A percentile compares a stretch with the other conserved stretches of the same genome.
Evolutionary conservation across 2,888 invertebrate genomes (phyloP).

Genomic region (Lottia gigantea): DNA sequence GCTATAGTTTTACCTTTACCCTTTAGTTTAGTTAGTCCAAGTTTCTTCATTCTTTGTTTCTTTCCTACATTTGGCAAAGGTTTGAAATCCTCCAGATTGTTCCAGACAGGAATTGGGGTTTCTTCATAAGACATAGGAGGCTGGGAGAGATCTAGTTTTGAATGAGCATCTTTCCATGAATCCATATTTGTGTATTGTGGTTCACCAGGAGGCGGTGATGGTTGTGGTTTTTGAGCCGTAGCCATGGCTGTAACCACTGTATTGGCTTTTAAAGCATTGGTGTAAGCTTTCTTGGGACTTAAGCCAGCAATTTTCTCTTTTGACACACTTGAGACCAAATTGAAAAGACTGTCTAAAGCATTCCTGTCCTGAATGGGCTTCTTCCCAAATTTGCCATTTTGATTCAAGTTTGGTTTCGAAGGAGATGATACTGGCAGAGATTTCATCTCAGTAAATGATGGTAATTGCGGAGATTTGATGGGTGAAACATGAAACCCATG

Average conservation of each 20-base stretch:
- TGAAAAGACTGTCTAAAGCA: background rate
- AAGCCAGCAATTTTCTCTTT: background rate
- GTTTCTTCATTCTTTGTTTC: slow-evolving; percentile 16
- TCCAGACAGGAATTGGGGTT: background rate
- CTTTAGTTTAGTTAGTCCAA: background rate
- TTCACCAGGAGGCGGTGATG: background rate
- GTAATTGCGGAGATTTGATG: background rate
- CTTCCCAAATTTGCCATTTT: background rate
- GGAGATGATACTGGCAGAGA: background rate
- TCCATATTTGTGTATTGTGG: background rate
- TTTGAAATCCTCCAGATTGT: background rate
- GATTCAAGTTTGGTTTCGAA: background rate
- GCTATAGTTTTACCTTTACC: background rate
- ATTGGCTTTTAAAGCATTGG: background rate
- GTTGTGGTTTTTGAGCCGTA: background rate
- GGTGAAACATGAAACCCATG: no score
- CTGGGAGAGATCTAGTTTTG: background rate
- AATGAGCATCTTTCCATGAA: background rate
- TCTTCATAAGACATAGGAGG: no score
- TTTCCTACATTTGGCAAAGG: slow-evolving; percentile 6
- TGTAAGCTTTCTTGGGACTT: background rate
- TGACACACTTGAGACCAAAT: background rate
- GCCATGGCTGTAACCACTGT: background rate
- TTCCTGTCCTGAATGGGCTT: background rate
- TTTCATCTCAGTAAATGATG: background rate